These are phyloP conservation scores for Frieseomelitta varia DNA, from an alignment of 1,140 invertebrate genomes.

Conservation along the genomic window DNA sequence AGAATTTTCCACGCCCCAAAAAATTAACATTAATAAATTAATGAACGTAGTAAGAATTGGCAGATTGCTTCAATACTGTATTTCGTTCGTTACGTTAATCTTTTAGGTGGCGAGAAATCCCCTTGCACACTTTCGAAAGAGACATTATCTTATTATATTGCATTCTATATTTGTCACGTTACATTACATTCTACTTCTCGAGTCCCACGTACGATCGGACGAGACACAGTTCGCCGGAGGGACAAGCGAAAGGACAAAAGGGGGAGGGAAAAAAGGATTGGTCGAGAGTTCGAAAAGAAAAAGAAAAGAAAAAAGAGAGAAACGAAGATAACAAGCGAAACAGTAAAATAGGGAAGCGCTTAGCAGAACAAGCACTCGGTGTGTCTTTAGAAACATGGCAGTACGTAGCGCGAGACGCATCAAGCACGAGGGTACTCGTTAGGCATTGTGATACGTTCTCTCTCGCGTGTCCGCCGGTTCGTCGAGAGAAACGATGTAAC, in stretches of 20 bases:
- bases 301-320: not conserved
- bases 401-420: slow-evolving; percentile 20
- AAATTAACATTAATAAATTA: not conserved
- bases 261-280: not conserved
- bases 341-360: slow-evolving; percentile 7
- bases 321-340: not conserved
- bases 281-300: not conserved
- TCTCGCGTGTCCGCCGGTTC: slow-evolving; percentile 17
- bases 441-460: slow-evolving; percentile 39
- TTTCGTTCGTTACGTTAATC: too few relatives aligned
- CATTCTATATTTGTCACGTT: not conserved
- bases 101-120: too few relatives aligned
- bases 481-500: slow-evolving; percentile 10
- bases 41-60: too few relatives aligned
- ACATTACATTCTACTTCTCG: not conserved
- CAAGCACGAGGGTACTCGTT: slow-evolving; percentile 37
- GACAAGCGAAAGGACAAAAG: not conserved
- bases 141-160: too few relatives aligned
- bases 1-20: not conserved
- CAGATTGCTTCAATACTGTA: too few relatives aligned
- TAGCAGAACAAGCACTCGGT: slow-evolving; percentile 16
- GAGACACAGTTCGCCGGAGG: not conserved
- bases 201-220: not conserved
- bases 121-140: too few relatives aligned
- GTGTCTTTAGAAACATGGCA: slow-evolving; percentile 7